Evolutionary conservation across 23 tunicate genomes (phyloP), one percentile per base, ranked within the genome.

Genomic region (Halocynthia aurantium): DNA sequence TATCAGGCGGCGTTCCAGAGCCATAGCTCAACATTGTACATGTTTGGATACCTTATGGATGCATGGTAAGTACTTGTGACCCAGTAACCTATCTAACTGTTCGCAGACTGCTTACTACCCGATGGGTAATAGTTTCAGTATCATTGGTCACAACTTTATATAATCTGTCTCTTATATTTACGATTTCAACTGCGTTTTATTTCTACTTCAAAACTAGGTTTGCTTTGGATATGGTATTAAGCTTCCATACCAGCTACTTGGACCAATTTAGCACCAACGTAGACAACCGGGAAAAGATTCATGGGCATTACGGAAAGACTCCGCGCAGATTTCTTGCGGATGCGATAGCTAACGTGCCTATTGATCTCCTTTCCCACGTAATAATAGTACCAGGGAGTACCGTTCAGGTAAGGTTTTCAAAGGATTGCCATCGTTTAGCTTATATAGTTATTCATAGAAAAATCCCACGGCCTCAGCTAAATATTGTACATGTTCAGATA

Each of bases 1-100:
- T 92, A 92, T 70, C 98, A 92, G 78, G 87, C 91, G 8, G 67
- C 81, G 55, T 92, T 82, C 79, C 82, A 52, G 70, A 81, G 73
- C 52, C 98, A 92, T 74, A 21, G 53, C 22, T 55, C 83, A 57
- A 19, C 50, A 6, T 13, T 92, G 6, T 86, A 92, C 72, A 75
- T 78, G 21, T 6, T 82, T n/a, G 86, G 86, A 68, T 92, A 86
- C 69, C 61, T 92, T 15, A 67, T 92, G 15, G 98, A 92, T 70
- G 85, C 80, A 2, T 78, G 91, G 98, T 92, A 67, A 73, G 87
- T 77, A 5, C 52, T 62, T 22, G 15, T 60, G 17, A 60, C 64
- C 4, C 4, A 60, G 64, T 15, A 31, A 31, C 44, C 44, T 31
- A 31, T 31, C 44, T 31, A 31, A 31, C 4, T 31, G 44, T 0